Base-by-base conservation (phyloP, 2,888 invertebrate species). In the Scotopteryx bipunctaria region DNA sequence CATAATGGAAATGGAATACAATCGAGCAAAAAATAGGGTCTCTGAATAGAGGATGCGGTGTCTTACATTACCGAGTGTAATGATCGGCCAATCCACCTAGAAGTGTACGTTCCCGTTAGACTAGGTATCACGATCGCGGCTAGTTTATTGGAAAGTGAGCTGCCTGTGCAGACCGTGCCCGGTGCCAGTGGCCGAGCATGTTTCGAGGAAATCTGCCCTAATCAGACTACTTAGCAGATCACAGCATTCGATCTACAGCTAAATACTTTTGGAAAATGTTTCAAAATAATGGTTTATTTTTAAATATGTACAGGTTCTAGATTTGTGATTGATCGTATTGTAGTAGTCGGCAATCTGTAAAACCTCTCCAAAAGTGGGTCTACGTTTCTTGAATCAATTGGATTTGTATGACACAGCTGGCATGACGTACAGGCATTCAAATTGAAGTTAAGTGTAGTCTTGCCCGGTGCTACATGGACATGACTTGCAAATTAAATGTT, bases 121-220 rank as follows among this genome's bases (percentile, higher is more conserved):
- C 73, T 76, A 78, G 84, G 80, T 84, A 84, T 84, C 84, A 80
- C 82, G 83, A 83, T 76, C 75, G 78, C 66, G 73, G 80, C 80
- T 81, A 76, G 82, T 81, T 84, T 81, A 86, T 86, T 86, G 87
- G 86, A 86, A 86, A 88, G 86, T 83, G 78, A 84, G 81, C 73
- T 78, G 80, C 76, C 73, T 78, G 79, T 76, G 67, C 71, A 76
- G 77, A 73, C 76, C 79, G 79, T 80, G 66, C 78, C 74, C 71
- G 67, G 75, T 72, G 78, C 73, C 71, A 67, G 76, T 72, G 71
- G 72, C 69, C 71, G 69, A 64, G 71, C 67, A 71, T 71, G 68
- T 72, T 27, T 63, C 61, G 72, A 70, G 69, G 76, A 74, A 75
- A 73, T 77, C 74, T 76, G 76, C 64, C 68, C 65, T 72, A 67